Evolutionary conservation across 2,888 invertebrate species (phyloP).

Genomic region (Perithous albicinctus): DNA sequence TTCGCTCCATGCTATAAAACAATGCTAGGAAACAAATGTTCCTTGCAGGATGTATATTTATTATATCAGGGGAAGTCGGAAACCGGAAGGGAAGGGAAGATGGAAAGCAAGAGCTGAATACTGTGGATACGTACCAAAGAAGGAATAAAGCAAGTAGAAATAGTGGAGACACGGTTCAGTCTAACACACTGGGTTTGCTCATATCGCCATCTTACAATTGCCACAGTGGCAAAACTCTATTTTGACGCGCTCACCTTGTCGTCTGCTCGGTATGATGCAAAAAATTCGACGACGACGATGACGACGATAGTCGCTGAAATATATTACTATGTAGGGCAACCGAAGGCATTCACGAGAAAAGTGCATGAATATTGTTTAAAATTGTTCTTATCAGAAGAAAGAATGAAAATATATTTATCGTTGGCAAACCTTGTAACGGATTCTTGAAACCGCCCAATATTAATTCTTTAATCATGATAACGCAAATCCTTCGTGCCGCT

Average conservation of each 20-base stretch:
- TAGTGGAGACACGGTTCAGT: background rate
- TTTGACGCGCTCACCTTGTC: conserved; percentile 14
- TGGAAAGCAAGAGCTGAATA: conserved; percentile 33
- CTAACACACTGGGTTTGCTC: conserved; percentile 26
- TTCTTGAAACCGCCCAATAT: no score
- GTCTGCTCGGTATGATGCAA: background rate
- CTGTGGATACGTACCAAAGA: background rate
- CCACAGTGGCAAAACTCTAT: conserved; percentile 3
- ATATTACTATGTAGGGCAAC: background rate
- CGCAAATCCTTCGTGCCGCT: no score
- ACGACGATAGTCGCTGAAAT: background rate
- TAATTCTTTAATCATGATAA: no score
- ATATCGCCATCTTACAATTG: conserved; percentile 49
- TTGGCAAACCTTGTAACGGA: no score
- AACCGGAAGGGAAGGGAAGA: conserved; percentile 43
- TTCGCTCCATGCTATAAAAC: conserved; percentile 74
- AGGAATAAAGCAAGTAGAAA: background rate
- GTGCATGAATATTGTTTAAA: background rate
- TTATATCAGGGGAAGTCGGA: conserved; percentile 68
- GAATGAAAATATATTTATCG: no score
- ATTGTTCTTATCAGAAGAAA: background rate
- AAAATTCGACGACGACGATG: conserved; percentile 1
- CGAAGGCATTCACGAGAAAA: background rate
- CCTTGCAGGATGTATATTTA: conserved; percentile 78
- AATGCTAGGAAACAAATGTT: conserved; percentile 79